Evolutionary conservation across 2,888 invertebrate genomes (phyloP).

Genomic region (Schizaphis graminum): DNA sequence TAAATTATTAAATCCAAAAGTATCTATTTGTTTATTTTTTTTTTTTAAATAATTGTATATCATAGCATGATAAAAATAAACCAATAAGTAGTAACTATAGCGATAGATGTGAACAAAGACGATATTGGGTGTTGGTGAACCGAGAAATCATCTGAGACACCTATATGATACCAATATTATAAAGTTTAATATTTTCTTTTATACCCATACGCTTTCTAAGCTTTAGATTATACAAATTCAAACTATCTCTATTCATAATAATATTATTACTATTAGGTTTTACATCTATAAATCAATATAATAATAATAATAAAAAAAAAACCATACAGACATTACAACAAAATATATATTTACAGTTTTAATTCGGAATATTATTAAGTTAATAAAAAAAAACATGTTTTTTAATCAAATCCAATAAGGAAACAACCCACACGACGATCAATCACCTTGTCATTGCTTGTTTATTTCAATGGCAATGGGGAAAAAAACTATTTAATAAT

Average conservation of each 20-base stretch:
- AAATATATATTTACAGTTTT: conserved; percentile 5
- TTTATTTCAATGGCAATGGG: conserved; percentile 54
- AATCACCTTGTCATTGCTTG: conserved; percentile 61
- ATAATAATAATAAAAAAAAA: background rate
- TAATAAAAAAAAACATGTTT: conserved; percentile 41
- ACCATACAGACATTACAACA: background rate
- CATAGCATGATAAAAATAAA: no score
- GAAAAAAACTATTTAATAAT: conserved; percentile 45
- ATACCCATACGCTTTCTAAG: background rate
- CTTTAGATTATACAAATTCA: background rate
- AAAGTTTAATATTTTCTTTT: background rate
- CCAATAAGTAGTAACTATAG: no score
- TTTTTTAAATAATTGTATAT: no score
- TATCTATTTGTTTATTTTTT: no score
- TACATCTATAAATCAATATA: background rate
- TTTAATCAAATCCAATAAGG: conserved; percentile 63
- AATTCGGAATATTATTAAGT: conserved; percentile 42
- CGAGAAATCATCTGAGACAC: no score
- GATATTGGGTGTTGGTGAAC: no score
- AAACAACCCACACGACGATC: conserved; percentile 50
- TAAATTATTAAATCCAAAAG: no score
- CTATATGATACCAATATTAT: background rate
- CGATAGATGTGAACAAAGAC: no score
- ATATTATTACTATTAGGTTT: background rate
- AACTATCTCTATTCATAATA: background rate